Base-by-base conservation (phyloP, 2,888 invertebrate species). In the Congeria kusceri region DNA sequence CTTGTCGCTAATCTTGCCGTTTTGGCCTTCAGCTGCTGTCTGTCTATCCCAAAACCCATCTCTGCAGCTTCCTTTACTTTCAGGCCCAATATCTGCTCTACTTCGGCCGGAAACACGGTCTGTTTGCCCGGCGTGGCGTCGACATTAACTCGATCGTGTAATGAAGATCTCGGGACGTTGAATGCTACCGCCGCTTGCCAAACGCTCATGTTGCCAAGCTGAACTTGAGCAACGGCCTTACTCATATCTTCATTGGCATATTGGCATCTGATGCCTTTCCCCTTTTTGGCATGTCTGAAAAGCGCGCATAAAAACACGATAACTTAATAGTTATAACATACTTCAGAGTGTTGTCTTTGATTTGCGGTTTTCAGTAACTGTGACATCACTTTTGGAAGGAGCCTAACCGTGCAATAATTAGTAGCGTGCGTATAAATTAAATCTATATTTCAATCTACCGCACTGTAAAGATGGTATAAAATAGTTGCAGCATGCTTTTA, bases 221-320 rank as follows among this genome's bases (percentile, higher is more conserved):
- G 3, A 39, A 44, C 62, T 1, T 23, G 39, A 20, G 13, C 11
- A 9, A 62, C 62, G 2, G 62, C 62, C 23, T 62, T 62, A 18
- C 53, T 29, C 20, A 53, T 25, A 28, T n/a, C 11, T 1, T 28
- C 23, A 15, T n/a, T 20, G 28, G 49, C 65, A 65, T 49, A 49
- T 5, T 53, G 28, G 29, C 61, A 61, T 20, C 32, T 18, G 39
- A 61, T 61, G 18, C 61, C 32, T 32, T 61, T 61, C 11, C 61
- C 61, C 18, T 32, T 20, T 61, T 27, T 5, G 61, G 61, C 39
- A 61, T n/a, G 20, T 62, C 62, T 32, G 39, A 39, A 39, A 39
- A n/a, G n/a, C n/a, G n/a, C n/a, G n/a, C n/a, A n/a, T n/a, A n/a
- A n/a, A n/a, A n/a, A n/a, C n/a, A n/a, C n/a, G n/a, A n/a, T n/a